Base-by-base conservation (phyloP, 2,797 vertebrate species). In the Oreonectes daqikongensis region DNA sequence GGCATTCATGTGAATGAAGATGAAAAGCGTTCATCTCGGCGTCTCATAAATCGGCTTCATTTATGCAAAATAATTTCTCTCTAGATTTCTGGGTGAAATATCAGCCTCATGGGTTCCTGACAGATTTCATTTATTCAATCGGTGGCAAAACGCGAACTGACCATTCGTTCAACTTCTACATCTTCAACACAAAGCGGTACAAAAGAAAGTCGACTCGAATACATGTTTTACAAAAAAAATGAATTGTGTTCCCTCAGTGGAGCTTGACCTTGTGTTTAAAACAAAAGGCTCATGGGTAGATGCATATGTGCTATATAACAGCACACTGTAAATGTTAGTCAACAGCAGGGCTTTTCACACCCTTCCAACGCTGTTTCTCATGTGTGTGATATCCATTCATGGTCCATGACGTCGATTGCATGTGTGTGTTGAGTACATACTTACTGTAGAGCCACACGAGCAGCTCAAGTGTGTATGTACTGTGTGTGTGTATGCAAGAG, bases 331-430 rank as follows among this genome's bases (percentile, higher is more conserved):
- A 75, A 32, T 46, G 14, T 12, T 28, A 67, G 44, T 26, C 69
- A 59, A 75, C 64, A 68, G 73, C 72, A 44, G 72, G 77, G 50
- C 40, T 30, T 71, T 50, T 28, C 46, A 26, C 46, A n/a, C 38
- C 59, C n/a, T 22, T 61, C 28, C 17, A 35, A 44, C 8, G 72
- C 55, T 35, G 76, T 42, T 63, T 65, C 72, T 60, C 32, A 55
- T 73, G 72, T 64, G 72, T 64, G 70, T 72, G 38, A 74, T 77
- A 30, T 40, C 38, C 65, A 66, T 0, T 71, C 86, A 86, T 89
- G 80, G 76, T 72, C 82, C 77, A 83, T 85, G 70, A 11, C 20
- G 66, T 76, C 69, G 64, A 61, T 42, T 72, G 72, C 70, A 48
- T 77, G 63, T 57, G 80, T 73, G 55, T 75, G 44, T 46, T 15